Evolutionary conservation across 2,797 vertebrate genomes (phyloP).

Genomic region (Brotula barbata): DNA sequence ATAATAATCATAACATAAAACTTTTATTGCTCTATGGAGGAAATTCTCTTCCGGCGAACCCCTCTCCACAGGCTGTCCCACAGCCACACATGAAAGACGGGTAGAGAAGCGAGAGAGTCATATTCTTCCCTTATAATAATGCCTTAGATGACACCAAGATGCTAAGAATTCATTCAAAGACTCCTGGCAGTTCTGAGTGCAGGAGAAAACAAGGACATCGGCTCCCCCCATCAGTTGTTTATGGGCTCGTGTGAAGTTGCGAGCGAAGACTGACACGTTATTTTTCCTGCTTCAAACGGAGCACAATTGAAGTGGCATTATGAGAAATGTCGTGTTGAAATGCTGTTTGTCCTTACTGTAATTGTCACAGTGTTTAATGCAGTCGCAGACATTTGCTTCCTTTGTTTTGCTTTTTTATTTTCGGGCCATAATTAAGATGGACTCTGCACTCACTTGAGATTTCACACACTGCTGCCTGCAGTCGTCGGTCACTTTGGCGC

Average conservation of each 20-base stretch:
- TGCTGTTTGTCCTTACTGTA: constrained; percentile 55
- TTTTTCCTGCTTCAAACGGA: constrained; percentile 41
- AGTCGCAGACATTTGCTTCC: constrained; percentile 53
- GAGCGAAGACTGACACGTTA: constrained; percentile 35
- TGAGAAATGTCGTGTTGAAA: constrained; percentile 46
- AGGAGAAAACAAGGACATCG: constrained; percentile 16
- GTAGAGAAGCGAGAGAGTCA: constrained; percentile 21
- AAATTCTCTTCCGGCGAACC: constrained; percentile 42
- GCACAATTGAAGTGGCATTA: constrained; percentile 56
- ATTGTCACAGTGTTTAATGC: constrained; percentile 50
- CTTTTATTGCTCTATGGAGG: constrained; percentile 43
- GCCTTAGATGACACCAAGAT: constrained; percentile 31
- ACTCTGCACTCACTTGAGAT: constrained; percentile 45
- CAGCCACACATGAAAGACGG: constrained; percentile 19
- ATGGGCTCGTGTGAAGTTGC: constrained; percentile 18
- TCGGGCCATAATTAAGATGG: constrained; percentile 48
- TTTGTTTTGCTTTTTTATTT: too few relatives aligned
- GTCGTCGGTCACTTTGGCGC: constrained; percentile 32
- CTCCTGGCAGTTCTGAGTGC: constrained; percentile 26
- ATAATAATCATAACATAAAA: constrained; percentile 47
- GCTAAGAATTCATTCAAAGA: constrained; percentile 30
- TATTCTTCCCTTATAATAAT: constrained; percentile 7
- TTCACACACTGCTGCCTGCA: constrained; percentile 32
- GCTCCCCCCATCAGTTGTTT: constrained; percentile 48
- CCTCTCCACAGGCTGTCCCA: constrained; percentile 25